Conservation (phyloP, 2,113 vertebrate species). For the Cercocebus atys region DNA sequence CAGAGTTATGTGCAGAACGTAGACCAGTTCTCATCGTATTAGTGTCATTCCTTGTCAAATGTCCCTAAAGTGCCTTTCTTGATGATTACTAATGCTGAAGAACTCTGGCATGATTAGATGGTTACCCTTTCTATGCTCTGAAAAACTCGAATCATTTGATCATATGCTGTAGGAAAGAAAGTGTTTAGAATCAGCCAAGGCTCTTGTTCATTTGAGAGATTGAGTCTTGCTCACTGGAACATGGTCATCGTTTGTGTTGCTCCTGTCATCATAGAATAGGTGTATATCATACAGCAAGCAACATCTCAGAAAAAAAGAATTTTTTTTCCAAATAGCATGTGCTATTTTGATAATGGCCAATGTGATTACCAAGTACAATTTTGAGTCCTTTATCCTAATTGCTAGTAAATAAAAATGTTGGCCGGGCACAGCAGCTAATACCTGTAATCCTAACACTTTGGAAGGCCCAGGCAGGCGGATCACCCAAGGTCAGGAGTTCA, state of each 20-base stretch:
- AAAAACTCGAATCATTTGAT: slow-evolving; percentile 28
- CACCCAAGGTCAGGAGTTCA: too few relatives aligned
- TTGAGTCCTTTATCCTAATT: slow-evolving; percentile 50
- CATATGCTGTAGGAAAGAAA: slow-evolving; percentile 31
- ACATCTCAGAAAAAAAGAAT: not conserved
- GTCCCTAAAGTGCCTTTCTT: slow-evolving; percentile 71
- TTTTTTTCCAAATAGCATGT: slow-evolving; percentile 39
- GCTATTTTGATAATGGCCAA: slow-evolving; percentile 33
- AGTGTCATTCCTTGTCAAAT: slow-evolving; percentile 53
- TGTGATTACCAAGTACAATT: slow-evolving; percentile 48
- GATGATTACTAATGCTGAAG: slow-evolving; percentile 58
- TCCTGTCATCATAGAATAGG: not conserved
- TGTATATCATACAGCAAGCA: not conserved
- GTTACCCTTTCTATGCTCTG: slow-evolving; percentile 46
- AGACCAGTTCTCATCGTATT: slow-evolving; percentile 37
- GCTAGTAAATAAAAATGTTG: slow-evolving; percentile 67
- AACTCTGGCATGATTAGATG: slow-evolving; percentile 19
- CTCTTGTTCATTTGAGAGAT: not conserved
- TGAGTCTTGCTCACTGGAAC: not conserved
- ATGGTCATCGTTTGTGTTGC: not conserved
- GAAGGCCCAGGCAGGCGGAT: too few relatives aligned
- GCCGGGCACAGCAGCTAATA: too few relatives aligned
- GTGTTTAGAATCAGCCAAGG: not conserved
- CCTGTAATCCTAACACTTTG: too few relatives aligned
- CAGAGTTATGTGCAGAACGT: slow-evolving; percentile 7